Percentiles rank a stretch among this genome's conserved stretches.
Conservation (phyloP, 2,113 vertebrate genomes). For the Channa maculata region DNA sequence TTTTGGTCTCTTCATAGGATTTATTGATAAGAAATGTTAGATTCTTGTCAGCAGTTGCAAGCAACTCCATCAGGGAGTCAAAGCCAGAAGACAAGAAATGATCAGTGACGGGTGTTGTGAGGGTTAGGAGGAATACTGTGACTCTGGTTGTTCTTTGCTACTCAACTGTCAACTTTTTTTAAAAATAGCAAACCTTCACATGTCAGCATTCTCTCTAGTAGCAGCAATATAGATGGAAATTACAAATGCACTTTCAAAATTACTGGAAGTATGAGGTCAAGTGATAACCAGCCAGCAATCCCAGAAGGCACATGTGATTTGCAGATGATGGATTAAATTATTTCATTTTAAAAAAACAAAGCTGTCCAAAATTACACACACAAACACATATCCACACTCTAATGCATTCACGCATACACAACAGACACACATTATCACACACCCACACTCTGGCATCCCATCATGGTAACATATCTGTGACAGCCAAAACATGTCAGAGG, state of each 20-base stretch:
- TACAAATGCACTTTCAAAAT: neutral
- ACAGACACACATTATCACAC: constrained; percentile 33
- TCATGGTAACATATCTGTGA: constrained; percentile 52
- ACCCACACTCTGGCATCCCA: constrained; percentile 39
- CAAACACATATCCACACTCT: neutral
- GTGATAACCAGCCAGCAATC: neutral
- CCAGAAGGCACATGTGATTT: neutral
- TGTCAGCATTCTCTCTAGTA: no score
- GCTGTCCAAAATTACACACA: neutral
- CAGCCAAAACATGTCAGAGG: constrained; percentile 50
- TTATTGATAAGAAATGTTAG: neutral
- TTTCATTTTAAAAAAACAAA: neutral
- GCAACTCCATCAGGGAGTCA: neutral
- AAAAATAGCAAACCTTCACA: no score
- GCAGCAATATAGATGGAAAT: no score
- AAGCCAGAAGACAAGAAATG: neutral
- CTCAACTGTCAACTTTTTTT: neutral
- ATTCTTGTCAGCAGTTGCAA: neutral
- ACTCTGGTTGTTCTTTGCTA: neutral
- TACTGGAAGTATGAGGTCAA: neutral
- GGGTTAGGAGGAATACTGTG: neutral
- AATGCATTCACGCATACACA: neutral
- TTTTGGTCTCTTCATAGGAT: neutral
- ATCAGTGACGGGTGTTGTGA: neutral
- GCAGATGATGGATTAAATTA: neutral